These are phyloP conservation scores for Epizoanthus rinbou DNA, from an alignment of 92 coral and sea anemone species.

Conservation along the genomic window DNA sequence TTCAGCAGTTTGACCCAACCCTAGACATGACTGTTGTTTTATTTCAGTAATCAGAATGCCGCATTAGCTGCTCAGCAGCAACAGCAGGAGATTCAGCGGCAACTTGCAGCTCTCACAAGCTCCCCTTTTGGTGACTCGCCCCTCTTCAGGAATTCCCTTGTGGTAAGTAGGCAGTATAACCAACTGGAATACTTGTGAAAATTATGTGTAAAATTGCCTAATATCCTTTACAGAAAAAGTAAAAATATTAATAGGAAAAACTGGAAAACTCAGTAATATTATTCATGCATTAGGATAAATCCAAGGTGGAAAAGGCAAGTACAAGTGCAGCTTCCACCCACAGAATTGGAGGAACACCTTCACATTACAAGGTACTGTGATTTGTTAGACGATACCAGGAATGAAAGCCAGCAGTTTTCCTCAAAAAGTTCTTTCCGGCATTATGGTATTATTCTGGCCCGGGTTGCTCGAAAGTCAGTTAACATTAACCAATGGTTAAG, in stretches of 20 bases:
- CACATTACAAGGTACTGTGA: constrained; percentile 88
- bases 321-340: constrained; percentile 68
- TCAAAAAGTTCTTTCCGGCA: not conserved
- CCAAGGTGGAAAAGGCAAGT: constrained; percentile 73
- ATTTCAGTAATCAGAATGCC: constrained; percentile 66
- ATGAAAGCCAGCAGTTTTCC: not conserved
- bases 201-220: not conserved
- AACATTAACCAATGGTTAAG: too few species aligned
- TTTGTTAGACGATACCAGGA: not conserved
- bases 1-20: too few species aligned
- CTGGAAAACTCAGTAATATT: not conserved
- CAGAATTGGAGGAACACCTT: constrained; percentile 73
- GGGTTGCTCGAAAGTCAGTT: too few species aligned
- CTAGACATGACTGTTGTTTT: not conserved
- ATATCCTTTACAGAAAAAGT: not conserved
- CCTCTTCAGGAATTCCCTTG: constrained; percentile 87
- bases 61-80: constrained; percentile 74
- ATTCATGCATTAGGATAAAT: constrained; percentile 58
- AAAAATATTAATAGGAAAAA: too few species aligned
- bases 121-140: constrained; percentile 99
- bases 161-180: constrained; percentile 56
- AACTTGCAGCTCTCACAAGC: constrained; percentile 80
- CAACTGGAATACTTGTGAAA: not conserved
- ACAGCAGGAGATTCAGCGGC: constrained; percentile 82
- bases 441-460: not conserved